Evolutionary conservation across 2,113 vertebrate genomes (phyloP), one percentile per base, ranked within the genome.

Genomic region (Peucedramus taeniatus): DNA sequence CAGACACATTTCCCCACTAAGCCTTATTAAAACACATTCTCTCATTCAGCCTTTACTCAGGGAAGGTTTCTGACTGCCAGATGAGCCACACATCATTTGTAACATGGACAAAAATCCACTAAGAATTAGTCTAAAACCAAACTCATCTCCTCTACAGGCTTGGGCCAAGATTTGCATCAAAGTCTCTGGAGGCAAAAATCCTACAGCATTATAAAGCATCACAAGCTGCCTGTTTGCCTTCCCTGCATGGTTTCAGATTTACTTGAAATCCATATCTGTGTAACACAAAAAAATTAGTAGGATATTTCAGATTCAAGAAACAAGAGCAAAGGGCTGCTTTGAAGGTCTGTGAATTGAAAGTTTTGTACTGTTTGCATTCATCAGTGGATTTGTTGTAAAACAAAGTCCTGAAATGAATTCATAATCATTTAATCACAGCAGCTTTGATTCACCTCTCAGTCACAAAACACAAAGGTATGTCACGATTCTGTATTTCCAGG

Each of bases 81-180:
- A 92, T 8, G 56, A 96, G 85, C 68, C 90, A 78, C 59, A 92
- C 47, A 50, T 61, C 59, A 87, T 64, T 66, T 83, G 64, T 64
- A 88, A 71, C 1, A 1, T 27, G 31, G 37, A 94, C 87, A 89
- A 94, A 92, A 92, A 94, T 81, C 79, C 85, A 88, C 87, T 26
- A 88, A 26, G 83, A 94, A 93, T 81, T 86, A 93, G 39, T 71
- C 49, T 78, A 89, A 93, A 95, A 83, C 60, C 79, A 89, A 93
- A 93, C 60, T 91, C 56, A 94, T 93, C 96, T 96, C 90, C 82
- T 96, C 35, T 45, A 64, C n/a, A 59, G 65, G n/a, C 56, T 64
- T 81, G 53, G 60, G 60, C 75, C 85, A 96, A 95, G 87, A 86
- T 92, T 59, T 87, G 72, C 84, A 96, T 69, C 22, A 24, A 92